Percentiles rank a stretch among this genome's conserved stretches.
These are phyloP conservation scores for Sparidentex hasta DNA, from an alignment of 2,797 vertebrate species.

Conservation along the genomic window DNA sequence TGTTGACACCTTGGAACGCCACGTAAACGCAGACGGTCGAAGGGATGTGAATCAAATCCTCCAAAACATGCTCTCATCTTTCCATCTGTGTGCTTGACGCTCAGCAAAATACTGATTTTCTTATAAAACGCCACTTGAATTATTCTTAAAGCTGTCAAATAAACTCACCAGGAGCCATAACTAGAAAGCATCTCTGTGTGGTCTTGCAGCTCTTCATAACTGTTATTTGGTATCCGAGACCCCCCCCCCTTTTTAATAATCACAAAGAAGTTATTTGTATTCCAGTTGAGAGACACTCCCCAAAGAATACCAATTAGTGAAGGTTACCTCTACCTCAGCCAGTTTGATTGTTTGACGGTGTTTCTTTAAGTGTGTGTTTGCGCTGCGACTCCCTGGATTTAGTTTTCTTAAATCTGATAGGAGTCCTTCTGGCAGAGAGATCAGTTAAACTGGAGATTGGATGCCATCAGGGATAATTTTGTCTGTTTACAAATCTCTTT, in stretches of 20 bases:
- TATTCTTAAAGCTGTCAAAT: background rate
- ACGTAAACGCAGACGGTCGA: background rate
- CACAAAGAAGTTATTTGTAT: constrained; percentile 23
- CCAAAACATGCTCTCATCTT: background rate
- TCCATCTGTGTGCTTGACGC: background rate
- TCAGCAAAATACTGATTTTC: background rate
- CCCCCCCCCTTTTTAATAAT: constrained; percentile 1
- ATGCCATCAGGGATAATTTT: background rate
- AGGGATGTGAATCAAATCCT: constrained; percentile 3
- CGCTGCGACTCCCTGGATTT: background rate
- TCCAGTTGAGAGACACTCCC: constrained; percentile 13
- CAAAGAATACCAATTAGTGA: constrained; percentile 40
- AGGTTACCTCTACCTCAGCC: constrained; percentile 21
- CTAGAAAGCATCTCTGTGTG: background rate
- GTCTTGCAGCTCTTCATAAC: background rate
- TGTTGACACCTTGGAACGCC: background rate
- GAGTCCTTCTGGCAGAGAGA: background rate
- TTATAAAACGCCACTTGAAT: background rate
- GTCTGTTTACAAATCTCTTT: background rate
- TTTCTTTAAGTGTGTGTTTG: background rate
- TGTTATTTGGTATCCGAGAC: constrained; percentile 1
- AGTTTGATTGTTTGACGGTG: background rate
- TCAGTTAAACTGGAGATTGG: background rate
- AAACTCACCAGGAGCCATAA: background rate
- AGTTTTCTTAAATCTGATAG: background rate